Base-by-base conservation (phyloP, 2,113 vertebrate genomes). In the Erinaceus europaeus region DNA sequence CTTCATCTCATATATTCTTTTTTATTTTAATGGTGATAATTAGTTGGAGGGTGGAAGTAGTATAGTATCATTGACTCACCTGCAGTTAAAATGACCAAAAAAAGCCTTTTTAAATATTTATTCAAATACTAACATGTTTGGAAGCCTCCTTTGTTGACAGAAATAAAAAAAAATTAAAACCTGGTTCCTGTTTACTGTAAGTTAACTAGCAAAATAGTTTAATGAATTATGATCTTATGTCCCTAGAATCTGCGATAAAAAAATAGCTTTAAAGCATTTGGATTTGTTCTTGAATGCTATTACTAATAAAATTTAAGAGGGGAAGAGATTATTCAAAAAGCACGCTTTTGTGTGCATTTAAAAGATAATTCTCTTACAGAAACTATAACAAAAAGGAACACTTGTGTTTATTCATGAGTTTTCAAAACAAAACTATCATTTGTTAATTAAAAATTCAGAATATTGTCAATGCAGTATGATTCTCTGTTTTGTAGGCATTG, bases 231-330 rank as follows among this genome's bases (percentile, higher is more conserved):
- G 62, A 76, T 80, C 55, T 74, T 76, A 34, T 88, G 71, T 65
- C 5, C 15, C 9, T 81, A 25, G 77, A 88, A 65, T 77, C 59
- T 69, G 15, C 15, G 59, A 3, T 46, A 34, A 84, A 9, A 1
- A 69, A 62, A 38, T 57, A 69, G 67, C 4, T 81, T 72, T 94
- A 74, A 59, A 77, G 46, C 65, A 68, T 83, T 85, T 75, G n/a
- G 3, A 17, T 20, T 27, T 5, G 20, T 71, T 52, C 18, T 87
- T 90, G 38, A 91, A 71, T 50, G 68, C 8, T 78, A 6, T 40
- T 61, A 4, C 50, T 14, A 57, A 36, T 62, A 83, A 85, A 76
- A 75, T 55, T n/a, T 29, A 81, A 21, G 11, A 52, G 11, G 20
- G 75, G 38, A 44, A 75, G 48, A 67, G 18, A 59, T 4, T 50